These are phyloP conservation scores for Silvanus unidentatus DNA, from an alignment of 2,888 invertebrate species.

Conservation along the genomic window DNA sequence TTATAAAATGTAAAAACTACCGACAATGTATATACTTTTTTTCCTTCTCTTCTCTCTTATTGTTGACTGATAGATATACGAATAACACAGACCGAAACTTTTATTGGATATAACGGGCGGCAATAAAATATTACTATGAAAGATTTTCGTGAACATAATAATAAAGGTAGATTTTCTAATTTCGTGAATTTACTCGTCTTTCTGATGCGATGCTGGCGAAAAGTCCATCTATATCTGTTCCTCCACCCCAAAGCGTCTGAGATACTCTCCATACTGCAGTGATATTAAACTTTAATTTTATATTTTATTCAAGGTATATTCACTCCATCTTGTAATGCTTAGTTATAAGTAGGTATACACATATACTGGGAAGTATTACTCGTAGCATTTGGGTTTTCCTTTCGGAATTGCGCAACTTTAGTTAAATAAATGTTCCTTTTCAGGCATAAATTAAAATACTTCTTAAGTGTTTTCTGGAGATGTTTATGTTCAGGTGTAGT, in stretches of 20 bases:
- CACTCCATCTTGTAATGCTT: too few species aligned
- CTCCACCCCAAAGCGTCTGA: too few species aligned
- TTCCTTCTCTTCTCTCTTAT: constrained; percentile 26
- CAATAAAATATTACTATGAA: constrained; percentile 40
- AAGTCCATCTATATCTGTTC: constrained; percentile 27
- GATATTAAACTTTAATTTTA: constrained; percentile 37
- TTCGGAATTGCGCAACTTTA: constrained; percentile 31
- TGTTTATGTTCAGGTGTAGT: constrained; percentile 11
- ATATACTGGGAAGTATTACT: too few species aligned
- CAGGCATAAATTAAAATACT: constrained; percentile 32
- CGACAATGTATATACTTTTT: constrained; percentile 35
- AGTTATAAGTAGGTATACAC: too few species aligned
- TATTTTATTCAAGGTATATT: constrained; percentile 31
- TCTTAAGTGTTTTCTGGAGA: constrained; percentile 20
- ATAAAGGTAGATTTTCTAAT: constrained; percentile 36
- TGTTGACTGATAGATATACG: constrained; percentile 33
- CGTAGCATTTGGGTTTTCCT: constrained; percentile 18
- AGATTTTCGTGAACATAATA: constrained; percentile 32
- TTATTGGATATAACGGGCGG: constrained; percentile 37
- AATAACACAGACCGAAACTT: constrained; percentile 36
- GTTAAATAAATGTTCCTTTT: constrained; percentile 33
- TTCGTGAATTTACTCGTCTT: constrained; percentile 31
- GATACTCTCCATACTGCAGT: constrained; percentile 18
- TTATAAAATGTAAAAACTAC: constrained; percentile 45
- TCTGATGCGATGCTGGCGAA: constrained; percentile 22